phyloP scores from a whole-genome alignment of 2,888 invertebrate genomes.

The Catocala fraxini region DNA sequence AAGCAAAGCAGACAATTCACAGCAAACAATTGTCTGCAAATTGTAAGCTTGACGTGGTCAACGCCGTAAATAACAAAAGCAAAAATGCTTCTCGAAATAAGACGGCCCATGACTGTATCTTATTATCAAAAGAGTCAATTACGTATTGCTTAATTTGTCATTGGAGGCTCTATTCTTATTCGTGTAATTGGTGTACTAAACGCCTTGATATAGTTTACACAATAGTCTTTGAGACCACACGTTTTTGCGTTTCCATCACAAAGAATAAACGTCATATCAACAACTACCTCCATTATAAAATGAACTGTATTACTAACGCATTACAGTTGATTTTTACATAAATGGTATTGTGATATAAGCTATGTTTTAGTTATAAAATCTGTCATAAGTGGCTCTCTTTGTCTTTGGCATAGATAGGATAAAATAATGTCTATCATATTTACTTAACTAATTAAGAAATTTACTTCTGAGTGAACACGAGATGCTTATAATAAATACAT shows the following conservation, averaged over 20 bases:
- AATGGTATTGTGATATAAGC: background rate
- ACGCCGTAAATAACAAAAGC: background rate
- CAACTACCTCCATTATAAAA: background rate
- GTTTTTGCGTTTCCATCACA: conserved; percentile 43
- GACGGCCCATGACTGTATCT: conserved; percentile 3
- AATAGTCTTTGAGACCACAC: conserved; percentile 49
- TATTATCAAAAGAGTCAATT: conserved; percentile 26
- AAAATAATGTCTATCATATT: conserved; percentile 30
- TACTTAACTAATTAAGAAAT: conserved; percentile 28
- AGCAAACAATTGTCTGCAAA: background rate
- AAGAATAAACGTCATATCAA: conserved; percentile 21
- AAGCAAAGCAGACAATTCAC: no score
- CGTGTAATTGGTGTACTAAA: conserved; percentile 49
- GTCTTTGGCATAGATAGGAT: conserved; percentile 34
- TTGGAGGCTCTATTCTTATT: conserved; percentile 43
- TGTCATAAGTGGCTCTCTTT: conserved; percentile 30
- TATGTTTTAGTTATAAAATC: conserved; percentile 13
- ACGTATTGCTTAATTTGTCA: conserved; percentile 46
- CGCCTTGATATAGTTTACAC: conserved; percentile 56
- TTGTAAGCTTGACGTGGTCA: background rate
- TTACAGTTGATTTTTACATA: conserved; percentile 19
- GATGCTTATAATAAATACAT: no score
- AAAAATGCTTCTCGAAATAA: background rate
- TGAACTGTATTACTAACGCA: background rate
- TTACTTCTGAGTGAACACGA: background rate